phyloP scores from a whole-genome alignment of 2,113 vertebrate genomes.

The Ciconia stormi region DNA sequence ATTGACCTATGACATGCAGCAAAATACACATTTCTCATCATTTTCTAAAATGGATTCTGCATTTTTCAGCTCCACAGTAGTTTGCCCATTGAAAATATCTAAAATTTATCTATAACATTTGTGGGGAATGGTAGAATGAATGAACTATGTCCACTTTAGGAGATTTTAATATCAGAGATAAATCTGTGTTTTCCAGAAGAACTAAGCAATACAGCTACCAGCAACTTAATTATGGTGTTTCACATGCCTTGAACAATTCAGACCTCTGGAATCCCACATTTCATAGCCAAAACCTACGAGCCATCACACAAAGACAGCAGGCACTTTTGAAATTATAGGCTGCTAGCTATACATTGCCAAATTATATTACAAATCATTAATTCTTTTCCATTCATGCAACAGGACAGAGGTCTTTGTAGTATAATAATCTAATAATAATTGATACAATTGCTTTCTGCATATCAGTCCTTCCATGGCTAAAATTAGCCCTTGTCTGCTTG shows the following conservation, averaged over 20 bases:
- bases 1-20: constrained; percentile 62
- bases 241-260: neutral
- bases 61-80: neutral
- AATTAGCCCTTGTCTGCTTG: neutral
- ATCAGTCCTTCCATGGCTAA: neutral
- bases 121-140: neutral
- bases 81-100: neutral
- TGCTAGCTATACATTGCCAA: neutral
- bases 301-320: neutral
- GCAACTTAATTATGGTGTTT: neutral
- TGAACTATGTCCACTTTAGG: neutral
- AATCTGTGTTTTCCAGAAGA: neutral
- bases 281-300: neutral
- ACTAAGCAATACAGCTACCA: neutral
- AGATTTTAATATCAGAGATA: neutral
- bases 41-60: constrained; percentile 31
- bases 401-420: neutral
- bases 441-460: neutral
- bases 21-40: constrained; percentile 61
- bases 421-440: neutral
- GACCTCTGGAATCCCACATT: neutral
- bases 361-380: neutral
- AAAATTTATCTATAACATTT: neutral
- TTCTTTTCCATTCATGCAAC: neutral
- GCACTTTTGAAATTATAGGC: neutral